Conservation (phyloP, 2,797 vertebrate genomes). For the Hybognathus amarus region DNA sequence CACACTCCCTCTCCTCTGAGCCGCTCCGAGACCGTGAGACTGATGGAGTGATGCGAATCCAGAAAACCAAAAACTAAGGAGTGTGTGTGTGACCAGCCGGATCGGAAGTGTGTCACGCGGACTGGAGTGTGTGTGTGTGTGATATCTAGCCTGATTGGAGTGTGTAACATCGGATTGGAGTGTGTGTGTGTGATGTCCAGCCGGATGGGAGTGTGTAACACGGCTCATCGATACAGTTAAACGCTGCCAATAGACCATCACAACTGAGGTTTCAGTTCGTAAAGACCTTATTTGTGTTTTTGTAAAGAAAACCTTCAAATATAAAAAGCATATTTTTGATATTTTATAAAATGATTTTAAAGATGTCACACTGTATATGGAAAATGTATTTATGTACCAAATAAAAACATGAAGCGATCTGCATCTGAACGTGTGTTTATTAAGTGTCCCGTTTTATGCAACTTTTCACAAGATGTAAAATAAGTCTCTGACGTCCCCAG, state of each 20-base stretch:
- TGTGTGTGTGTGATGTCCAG: not conserved
- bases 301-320: conserved; percentile 80
- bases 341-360: conserved; percentile 73
- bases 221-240: not conserved
- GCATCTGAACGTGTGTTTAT: conserved; percentile 36
- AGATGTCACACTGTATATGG: conserved; percentile 63
- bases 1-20: not conserved
- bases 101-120: too few relatives aligned
- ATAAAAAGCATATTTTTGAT: conserved; percentile 84
- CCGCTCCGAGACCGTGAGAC: not conserved
- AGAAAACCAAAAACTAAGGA: conserved; percentile 62
- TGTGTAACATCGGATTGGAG: too few relatives aligned
- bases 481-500: too few relatives aligned
- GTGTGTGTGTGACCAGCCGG: conserved; percentile 48
- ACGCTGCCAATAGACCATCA: not conserved
- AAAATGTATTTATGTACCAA: conserved; percentile 69
- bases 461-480: too few relatives aligned
- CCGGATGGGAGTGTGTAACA: not conserved
- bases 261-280: conserved; percentile 54
- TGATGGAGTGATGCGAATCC: conserved; percentile 11
- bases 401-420: conserved; percentile 33
- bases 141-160: too few relatives aligned
- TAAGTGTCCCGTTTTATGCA: not conserved
- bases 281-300: conserved; percentile 79
- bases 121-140: too few relatives aligned